Conservation (phyloP, 2,113 vertebrate genomes). For the Gorilla gorilla region DNA sequence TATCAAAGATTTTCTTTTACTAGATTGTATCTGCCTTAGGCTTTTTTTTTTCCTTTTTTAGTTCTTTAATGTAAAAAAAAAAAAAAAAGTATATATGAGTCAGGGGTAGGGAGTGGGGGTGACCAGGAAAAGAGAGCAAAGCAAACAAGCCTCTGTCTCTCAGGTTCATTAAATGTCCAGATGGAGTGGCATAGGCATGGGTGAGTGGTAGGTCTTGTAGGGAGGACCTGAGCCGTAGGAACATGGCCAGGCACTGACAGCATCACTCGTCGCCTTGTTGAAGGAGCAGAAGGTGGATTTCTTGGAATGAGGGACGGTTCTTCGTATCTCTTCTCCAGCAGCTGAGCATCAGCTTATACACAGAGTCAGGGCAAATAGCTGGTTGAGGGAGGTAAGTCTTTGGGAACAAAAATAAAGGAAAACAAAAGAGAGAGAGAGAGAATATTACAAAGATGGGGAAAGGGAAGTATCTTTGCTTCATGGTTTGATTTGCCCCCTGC, state of each 20-base stretch:
- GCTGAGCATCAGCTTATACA: slow-evolving; percentile 96
- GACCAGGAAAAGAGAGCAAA: not conserved
- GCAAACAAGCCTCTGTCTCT: slow-evolving; percentile 58
- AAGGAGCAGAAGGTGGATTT: slow-evolving; percentile 90
- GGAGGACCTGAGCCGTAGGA: not conserved
- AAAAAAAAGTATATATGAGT: slow-evolving; percentile 44
- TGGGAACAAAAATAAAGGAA: slow-evolving; percentile 32
- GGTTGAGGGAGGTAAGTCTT: slow-evolving; percentile 95
- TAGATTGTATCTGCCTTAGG: slow-evolving; percentile 29
- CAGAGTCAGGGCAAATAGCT: slow-evolving; percentile 89
- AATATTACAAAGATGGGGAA: not conserved
- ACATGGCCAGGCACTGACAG: not conserved
- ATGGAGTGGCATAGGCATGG: slow-evolving; percentile 74
- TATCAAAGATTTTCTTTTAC: slow-evolving; percentile 36
- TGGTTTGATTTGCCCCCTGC: not conserved
- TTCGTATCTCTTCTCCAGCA: slow-evolving; percentile 98
- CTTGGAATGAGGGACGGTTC: slow-evolving; percentile 94
- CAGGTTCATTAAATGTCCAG: slow-evolving; percentile 45
- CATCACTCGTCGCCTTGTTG: slow-evolving; percentile 86
- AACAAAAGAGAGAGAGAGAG: not conserved
- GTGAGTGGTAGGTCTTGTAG: not conserved
- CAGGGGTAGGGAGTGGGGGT: not conserved
- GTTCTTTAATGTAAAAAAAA: slow-evolving; percentile 78
- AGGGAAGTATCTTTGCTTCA: not conserved
- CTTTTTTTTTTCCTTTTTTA: slow-evolving; percentile 50